A percentile compares a stretch with the other conserved stretches of the same genome.
Conservation (phyloP, 1,140 invertebrate genomes). For the Drosophila virilis region DNA sequence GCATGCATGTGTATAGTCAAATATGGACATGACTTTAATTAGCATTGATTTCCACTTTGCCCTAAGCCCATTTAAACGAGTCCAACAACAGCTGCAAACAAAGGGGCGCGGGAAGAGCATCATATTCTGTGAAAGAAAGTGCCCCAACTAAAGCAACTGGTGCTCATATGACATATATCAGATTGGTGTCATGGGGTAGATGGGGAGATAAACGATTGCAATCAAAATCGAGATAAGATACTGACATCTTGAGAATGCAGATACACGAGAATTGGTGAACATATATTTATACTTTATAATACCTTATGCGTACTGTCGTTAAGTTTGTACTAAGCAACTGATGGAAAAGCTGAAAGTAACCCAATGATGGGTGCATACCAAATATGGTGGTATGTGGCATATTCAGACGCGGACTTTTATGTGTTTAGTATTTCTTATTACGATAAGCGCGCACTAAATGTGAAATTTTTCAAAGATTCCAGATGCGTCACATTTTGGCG, state of each 20-base stretch:
- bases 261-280: neutral
- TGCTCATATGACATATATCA: conserved; percentile 2
- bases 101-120: neutral
- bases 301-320: too few relatives aligned
- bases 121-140: neutral
- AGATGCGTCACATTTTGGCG: too few relatives aligned
- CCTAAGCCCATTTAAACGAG: conserved; percentile 53
- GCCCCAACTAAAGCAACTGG: conserved; percentile 3
- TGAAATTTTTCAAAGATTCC: too few relatives aligned
- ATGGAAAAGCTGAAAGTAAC: too few relatives aligned
- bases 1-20: conserved; percentile 27
- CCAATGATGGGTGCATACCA: too few relatives aligned
- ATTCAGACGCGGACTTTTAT: too few relatives aligned
- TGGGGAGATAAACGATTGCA: conserved; percentile 12
- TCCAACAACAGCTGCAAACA: conserved; percentile 4
- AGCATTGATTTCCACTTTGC: conserved; percentile 76
- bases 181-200: conserved; percentile 15
- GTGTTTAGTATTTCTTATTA: too few relatives aligned
- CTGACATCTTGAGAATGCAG: neutral
- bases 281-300: neutral
- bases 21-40: conserved; percentile 67
- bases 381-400: too few relatives aligned
- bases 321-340: too few relatives aligned
- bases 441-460: too few relatives aligned
- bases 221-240: conserved; percentile 25